Conservation (phyloP, 1,140 invertebrate species). For the Parasteatoda tepidariorum region DNA sequence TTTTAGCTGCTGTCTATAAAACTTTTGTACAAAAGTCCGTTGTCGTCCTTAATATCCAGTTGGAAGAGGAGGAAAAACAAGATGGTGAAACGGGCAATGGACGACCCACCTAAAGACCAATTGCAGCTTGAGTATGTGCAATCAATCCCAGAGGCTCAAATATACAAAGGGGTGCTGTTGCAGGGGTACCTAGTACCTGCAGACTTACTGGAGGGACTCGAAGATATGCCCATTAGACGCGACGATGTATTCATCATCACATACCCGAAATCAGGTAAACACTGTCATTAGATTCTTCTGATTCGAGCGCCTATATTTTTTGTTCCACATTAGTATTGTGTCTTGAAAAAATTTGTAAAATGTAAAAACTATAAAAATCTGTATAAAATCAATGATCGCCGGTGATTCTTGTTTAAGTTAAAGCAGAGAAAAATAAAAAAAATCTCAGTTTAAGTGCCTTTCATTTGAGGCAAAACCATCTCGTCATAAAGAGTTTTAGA, state of each 20-base stretch:
- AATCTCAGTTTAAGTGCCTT: too few species aligned
- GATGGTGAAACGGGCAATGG: background rate
- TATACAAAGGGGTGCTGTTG: slow-evolving; percentile 55
- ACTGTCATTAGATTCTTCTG: too few species aligned
- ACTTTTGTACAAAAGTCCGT: slow-evolving; percentile 39
- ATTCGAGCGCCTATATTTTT: too few species aligned
- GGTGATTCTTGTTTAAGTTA: too few species aligned
- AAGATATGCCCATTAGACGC: slow-evolving; percentile 55
- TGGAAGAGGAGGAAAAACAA: slow-evolving; percentile 6
- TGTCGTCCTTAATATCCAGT: slow-evolving; percentile 15
- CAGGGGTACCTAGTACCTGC: slow-evolving; percentile 62
- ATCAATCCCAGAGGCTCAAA: slow-evolving; percentile 61
- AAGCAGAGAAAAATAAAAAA: too few species aligned
- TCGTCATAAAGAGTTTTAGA: too few species aligned
- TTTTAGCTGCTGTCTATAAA: slow-evolving; percentile 50
- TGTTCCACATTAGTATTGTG: background rate
- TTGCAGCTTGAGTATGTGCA: slow-evolving; percentile 47
- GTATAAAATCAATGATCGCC: background rate
- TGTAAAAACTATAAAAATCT: background rate
- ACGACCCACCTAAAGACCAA: slow-evolving; percentile 22
- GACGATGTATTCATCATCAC: slow-evolving; percentile 69
- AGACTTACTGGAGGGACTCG: slow-evolving; percentile 53
- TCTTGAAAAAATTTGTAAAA: background rate
- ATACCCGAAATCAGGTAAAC: slow-evolving; percentile 67
- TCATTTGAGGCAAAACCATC: too few species aligned